These are phyloP conservation scores for Amblyopsis hoosieri DNA, from an alignment of 2,797 vertebrate species.

Conservation along the genomic window DNA sequence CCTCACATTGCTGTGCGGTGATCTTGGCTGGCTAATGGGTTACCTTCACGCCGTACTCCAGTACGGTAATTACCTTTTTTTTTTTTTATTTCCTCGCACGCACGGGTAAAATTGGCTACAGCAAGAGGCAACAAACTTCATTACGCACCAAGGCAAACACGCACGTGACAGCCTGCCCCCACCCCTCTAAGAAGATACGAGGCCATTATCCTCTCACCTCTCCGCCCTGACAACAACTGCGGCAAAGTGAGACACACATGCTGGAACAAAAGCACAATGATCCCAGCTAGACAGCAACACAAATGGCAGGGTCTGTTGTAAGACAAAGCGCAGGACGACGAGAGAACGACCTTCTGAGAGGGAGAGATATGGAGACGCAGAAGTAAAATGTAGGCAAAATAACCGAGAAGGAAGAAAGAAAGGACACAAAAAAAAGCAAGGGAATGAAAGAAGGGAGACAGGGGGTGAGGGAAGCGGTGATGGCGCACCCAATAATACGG, in stretches of 20 bases:
- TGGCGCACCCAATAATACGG: conserved; percentile 54
- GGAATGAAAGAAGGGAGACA: conserved; percentile 18
- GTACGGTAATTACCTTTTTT: conserved; percentile 61
- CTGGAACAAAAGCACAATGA: conserved; percentile 16
- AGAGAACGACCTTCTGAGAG: conserved; percentile 3
- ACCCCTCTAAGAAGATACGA: conserved; percentile 38
- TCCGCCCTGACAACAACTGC: conserved; percentile 27
- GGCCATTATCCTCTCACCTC: conserved; percentile 37
- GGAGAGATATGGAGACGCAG: conserved; percentile 8
- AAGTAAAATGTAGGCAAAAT: conserved; percentile 4
- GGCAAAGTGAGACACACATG: conserved; percentile 24
- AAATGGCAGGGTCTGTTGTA: conserved; percentile 24
- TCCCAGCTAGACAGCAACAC: conserved; percentile 10
- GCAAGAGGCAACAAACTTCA: conserved; percentile 59
- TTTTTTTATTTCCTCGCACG: conserved; percentile 20
- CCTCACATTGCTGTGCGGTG: conserved; percentile 50
- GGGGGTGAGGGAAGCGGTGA: conserved; percentile 54
- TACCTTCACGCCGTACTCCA: conserved; percentile 58
- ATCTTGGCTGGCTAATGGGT: conserved; percentile 66
- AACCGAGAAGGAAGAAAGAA: conserved; percentile 19
- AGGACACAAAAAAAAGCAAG: conserved; percentile 13
- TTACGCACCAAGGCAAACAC: conserved; percentile 51
- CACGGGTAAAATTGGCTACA: conserved; percentile 59
- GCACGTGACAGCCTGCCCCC: conserved; percentile 25
- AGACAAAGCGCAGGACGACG: conserved; percentile 11